A percentile compares a stretch with the other conserved stretches of the same genome.
These are phyloP conservation scores for Felis catus DNA, from an alignment of 2,113 vertebrate species.

Conservation along the genomic window DNA sequence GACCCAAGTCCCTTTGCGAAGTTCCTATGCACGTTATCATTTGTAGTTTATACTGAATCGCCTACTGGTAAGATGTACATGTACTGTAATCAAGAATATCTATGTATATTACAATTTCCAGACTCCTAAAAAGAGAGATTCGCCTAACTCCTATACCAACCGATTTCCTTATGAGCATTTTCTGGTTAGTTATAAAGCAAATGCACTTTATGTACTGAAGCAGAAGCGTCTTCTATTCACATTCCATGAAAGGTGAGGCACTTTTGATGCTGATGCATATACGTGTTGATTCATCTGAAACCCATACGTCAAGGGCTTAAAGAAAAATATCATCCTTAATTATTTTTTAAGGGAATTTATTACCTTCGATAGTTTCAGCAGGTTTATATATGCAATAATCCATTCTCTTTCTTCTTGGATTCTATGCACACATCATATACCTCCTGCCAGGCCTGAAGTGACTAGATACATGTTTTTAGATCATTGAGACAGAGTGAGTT, in stretches of 20 bases:
- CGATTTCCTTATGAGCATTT: not conserved
- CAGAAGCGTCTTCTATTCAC: not conserved
- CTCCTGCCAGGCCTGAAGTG: not conserved
- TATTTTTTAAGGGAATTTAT: not conserved
- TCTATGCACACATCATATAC: not conserved
- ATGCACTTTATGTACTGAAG: not conserved
- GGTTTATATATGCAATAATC: not conserved
- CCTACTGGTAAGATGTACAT: conserved; percentile 32
- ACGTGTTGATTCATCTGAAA: not conserved
- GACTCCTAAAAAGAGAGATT: conserved; percentile 18
- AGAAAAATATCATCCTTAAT: not conserved
- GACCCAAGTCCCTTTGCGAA: conserved; percentile 53
- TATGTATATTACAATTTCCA: not conserved
- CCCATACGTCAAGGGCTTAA: not conserved
- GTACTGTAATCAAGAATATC: not conserved
- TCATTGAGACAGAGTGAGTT: not conserved
- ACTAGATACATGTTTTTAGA: not conserved
- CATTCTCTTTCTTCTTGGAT: not conserved
- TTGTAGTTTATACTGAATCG: conserved; percentile 67
- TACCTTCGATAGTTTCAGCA: not conserved
- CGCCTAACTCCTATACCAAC: not conserved
- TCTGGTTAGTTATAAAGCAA: not conserved
- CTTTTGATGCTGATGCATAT: not conserved
- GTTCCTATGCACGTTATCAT: conserved; percentile 71
- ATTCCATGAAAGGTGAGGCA: not conserved